Evolutionary conservation across 2,113 vertebrate genomes (phyloP), one percentile per base, ranked within the genome.

Genomic region (Spheniscus mendiculus): DNA sequence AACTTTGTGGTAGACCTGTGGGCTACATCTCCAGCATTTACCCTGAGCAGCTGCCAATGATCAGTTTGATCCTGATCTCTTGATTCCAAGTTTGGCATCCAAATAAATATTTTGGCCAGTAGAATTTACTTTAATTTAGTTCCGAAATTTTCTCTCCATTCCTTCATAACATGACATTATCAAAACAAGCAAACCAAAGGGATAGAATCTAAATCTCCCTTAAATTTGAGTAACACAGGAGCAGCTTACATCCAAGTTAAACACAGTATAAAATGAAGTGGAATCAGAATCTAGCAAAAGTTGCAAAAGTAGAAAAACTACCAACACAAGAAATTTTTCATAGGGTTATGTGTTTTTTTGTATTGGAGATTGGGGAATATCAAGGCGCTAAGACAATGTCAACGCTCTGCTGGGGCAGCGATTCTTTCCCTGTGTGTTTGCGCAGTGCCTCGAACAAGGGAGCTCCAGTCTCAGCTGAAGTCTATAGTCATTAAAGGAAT

Each of bases 401-500:
- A 63, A 4, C 0, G 0, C 22, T 40, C 44, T 70, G 20, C 44
- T 70, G 40, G 22, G 25, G 27, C 56, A 76, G 50, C 0, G 0
- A 27, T 79, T 70, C 30, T 82, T 78, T 82, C 32, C 40, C 42
- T 1, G 1, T 20, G 26, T 44, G 52, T 66, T 82, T 77, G n/a
- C 2, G 0, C 16, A 59, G 55, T 36, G 26, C 45, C 38, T 76
- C 1, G 8, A 80, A 65, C 11, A 45, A 36, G 25, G 45, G 63
- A 49, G 23, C 59, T 86, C 52, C 81, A 72, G 11, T 55, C 17
- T 78, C 71, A 78, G 27, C 27, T 82, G 69, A 72, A 71, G 56
- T 45, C 53, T 58, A 3, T 17, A 77, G 73, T 23, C 52, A 20
- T 45, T 58, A 58, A 67, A 32, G 34, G 21, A 63, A 52, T 3